phyloP scores from a whole-genome alignment of 2,888 invertebrate species.

The Chloroclystis v-ata region DNA sequence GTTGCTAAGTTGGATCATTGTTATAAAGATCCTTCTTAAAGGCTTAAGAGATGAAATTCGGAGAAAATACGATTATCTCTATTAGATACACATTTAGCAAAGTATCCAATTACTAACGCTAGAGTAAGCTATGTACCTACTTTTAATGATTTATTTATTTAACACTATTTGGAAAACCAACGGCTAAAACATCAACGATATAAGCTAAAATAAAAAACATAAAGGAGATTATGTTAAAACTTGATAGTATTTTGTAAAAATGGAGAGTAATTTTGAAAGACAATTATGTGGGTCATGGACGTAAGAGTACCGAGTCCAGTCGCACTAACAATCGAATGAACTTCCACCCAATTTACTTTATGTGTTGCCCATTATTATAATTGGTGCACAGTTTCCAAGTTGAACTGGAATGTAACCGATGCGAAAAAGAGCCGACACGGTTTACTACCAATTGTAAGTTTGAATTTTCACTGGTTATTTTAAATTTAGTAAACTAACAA shows the following conservation, averaged over 20 bases:
- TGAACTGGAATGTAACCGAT: slow-evolving; percentile 39
- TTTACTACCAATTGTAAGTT: slow-evolving; percentile 44
- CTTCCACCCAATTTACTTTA: slow-evolving; percentile 65
- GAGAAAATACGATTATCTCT: background rate
- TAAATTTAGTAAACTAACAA: no score
- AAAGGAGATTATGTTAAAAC: no score
- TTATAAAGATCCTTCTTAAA: slow-evolving; percentile 4
- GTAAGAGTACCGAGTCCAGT: slow-evolving; percentile 42
- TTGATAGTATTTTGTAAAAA: slow-evolving; percentile 12
- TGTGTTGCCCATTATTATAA: slow-evolving; percentile 68
- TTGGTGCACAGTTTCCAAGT: slow-evolving; percentile 59
- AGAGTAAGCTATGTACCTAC: no score
- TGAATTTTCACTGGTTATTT: slow-evolving; percentile 37
- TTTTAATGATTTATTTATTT: no score
- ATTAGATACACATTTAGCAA: background rate
- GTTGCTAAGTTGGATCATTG: slow-evolving; percentile 7
- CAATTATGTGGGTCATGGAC: slow-evolving; percentile 41
- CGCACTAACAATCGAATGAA: slow-evolving; percentile 56
- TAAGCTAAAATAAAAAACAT: no score
- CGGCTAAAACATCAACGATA: no score
- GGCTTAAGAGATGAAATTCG: background rate
- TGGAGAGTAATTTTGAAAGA: slow-evolving; percentile 32
- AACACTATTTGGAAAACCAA: no score
- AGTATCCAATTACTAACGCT: background rate
- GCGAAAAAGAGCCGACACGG: slow-evolving; percentile 41